Percentiles rank a stretch among this genome's conserved stretches.
phyloP scores from a whole-genome alignment of 1,140 invertebrate genomes.

The Oreohelix idahoensis region DNA sequence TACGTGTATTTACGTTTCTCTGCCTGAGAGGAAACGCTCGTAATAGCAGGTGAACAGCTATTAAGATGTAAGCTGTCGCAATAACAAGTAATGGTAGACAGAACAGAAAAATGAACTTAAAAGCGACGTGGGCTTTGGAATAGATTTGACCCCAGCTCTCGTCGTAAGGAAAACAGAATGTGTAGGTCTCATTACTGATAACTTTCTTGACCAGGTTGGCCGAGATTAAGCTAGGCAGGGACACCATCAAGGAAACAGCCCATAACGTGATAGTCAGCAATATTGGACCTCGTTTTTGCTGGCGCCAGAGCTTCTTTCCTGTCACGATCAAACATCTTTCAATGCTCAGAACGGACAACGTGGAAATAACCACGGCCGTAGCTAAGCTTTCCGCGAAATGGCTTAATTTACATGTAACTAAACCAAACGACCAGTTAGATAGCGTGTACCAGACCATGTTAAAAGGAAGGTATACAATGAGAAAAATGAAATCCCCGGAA shows the following conservation, averaged over 20 bases:
- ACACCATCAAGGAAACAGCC: slow-evolving; percentile 83
- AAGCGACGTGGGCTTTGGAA: slow-evolving; percentile 80
- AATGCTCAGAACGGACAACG: slow-evolving; percentile 87
- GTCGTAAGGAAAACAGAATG: slow-evolving; percentile 66
- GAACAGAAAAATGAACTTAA: slow-evolving; percentile 87
- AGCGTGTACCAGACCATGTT: slow-evolving; percentile 86
- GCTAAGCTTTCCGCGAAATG: slow-evolving; percentile 73
- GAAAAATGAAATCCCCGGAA: slow-evolving; percentile 85
- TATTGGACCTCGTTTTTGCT: slow-evolving; percentile 55
- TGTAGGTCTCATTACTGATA: slow-evolving; percentile 50
- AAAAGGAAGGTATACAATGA: slow-evolving; percentile 85
- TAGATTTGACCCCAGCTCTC: slow-evolving; percentile 73
- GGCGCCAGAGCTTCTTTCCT: slow-evolving; percentile 68
- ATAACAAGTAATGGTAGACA: slow-evolving; percentile 87
- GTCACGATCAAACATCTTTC: slow-evolving; percentile 78
- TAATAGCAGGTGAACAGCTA: slow-evolving; percentile 86
- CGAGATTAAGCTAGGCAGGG: slow-evolving; percentile 83
- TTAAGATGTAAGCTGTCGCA: slow-evolving; percentile 86
- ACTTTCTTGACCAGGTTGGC: background rate
- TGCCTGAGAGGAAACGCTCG: slow-evolving; percentile 17
- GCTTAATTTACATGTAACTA: slow-evolving; percentile 77
- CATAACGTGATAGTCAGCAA: slow-evolving; percentile 85
- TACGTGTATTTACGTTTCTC: background rate
- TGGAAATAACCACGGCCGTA: slow-evolving; percentile 88
- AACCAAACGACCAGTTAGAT: slow-evolving; percentile 88